Conservation (phyloP, 2,888 invertebrate species). For the Entomobrya proxima region DNA sequence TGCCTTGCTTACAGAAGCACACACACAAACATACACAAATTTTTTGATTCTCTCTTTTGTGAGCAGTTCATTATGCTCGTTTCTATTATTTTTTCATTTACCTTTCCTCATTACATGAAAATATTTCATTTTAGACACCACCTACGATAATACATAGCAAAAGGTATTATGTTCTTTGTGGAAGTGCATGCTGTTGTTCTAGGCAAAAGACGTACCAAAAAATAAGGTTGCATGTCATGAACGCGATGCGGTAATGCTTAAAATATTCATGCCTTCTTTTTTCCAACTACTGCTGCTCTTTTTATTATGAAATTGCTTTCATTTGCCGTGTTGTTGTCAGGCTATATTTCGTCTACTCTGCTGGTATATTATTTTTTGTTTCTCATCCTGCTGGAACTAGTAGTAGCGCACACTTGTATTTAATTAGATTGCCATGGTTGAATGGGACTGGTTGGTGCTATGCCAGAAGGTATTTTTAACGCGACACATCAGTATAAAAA, state of each 20-base stretch:
- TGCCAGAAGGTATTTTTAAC: slow-evolving; percentile 40
- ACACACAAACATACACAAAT: not conserved
- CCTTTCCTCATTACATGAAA: not conserved
- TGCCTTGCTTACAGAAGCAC: not conserved
- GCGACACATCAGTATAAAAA: not conserved
- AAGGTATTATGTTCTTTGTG: not conserved
- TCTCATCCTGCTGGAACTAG: not conserved
- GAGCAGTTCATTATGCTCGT: not conserved
- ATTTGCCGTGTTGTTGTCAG: not conserved
- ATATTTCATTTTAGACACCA: slow-evolving; percentile 22
- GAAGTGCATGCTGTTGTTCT: not conserved
- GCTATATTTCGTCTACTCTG: not conserved
- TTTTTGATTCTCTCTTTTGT: not conserved
- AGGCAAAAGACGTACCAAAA: not conserved
- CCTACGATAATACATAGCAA: not conserved
- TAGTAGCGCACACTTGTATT: slow-evolving; percentile 33
- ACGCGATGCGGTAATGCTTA: slow-evolving; percentile 37
- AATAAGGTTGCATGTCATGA: slow-evolving; percentile 43
- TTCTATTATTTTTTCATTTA: not conserved
- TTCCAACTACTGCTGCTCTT: slow-evolving; percentile 10
- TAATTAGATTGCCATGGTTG: slow-evolving; percentile 33
- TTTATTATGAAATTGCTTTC: slow-evolving; percentile 48
- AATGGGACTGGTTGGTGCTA: not conserved
- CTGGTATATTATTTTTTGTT: not conserved
- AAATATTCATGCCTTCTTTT: slow-evolving; percentile 57